Conservation (phyloP, 2,888 invertebrate species). For the Agrochola circellaris region DNA sequence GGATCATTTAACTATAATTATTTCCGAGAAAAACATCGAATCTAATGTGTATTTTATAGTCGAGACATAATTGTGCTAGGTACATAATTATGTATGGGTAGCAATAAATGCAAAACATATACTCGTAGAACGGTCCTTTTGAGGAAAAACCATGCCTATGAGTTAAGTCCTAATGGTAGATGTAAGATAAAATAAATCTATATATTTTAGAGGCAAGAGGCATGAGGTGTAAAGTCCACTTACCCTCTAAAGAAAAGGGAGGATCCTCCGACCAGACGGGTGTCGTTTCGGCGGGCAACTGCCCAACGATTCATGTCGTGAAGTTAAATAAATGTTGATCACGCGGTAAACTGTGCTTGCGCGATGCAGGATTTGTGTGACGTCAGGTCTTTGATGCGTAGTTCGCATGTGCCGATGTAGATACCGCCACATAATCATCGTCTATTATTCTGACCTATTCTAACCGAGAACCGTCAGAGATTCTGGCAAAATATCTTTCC, state of each 20-base stretch:
- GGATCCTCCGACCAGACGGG: no score
- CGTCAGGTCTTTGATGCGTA: no score
- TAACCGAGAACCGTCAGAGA: not conserved
- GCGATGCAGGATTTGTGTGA: no score
- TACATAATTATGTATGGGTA: not conserved
- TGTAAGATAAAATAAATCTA: not conserved
- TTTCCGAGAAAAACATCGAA: not conserved
- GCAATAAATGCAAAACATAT: not conserved
- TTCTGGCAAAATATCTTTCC: no score
- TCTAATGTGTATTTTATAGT: not conserved
- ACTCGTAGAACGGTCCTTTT: not conserved
- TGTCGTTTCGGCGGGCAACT: no score
- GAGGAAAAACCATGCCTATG: not conserved
- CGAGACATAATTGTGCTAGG: not conserved
- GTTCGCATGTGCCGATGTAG: no score
- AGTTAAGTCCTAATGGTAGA: not conserved
- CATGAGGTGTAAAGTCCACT: no score
- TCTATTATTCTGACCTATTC: not conserved
- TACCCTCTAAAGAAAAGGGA: no score
- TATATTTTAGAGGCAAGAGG: not conserved
- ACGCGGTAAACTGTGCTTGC: no score
- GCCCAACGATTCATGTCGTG: no score
- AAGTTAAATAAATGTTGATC: no score
- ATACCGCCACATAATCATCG: no score
- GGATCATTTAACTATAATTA: not conserved